Conservation (phyloP, 2,113 vertebrate species). For the Sakesphorus luctuosus region DNA sequence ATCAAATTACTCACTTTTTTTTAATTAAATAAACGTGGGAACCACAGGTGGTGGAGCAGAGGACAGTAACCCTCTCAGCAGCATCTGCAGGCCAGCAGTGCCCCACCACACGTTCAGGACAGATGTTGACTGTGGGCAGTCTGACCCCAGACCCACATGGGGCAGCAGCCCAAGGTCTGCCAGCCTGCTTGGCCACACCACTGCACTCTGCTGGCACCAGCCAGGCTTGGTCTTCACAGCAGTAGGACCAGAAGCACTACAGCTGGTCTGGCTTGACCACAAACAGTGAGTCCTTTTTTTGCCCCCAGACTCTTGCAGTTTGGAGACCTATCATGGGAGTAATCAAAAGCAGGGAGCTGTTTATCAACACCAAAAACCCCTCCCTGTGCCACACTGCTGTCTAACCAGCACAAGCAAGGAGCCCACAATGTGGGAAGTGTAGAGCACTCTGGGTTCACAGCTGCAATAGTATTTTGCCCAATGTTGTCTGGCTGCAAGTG, state of each 20-base stretch:
- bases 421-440: not conserved
- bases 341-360: not conserved
- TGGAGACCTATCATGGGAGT: not conserved
- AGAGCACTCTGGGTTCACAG: accelerated
- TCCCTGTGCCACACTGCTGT: not conserved
- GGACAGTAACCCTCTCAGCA: not conserved
- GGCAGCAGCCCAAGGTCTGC: not conserved
- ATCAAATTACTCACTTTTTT: not conserved
- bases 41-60: not conserved
- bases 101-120: accelerated
- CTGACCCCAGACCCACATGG: not conserved
- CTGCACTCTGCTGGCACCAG: not conserved
- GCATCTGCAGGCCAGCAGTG: not conserved
- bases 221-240: not conserved
- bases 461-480: not conserved
- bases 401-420: accelerated
- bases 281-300: not conserved
- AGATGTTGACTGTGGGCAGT: not conserved
- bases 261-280: not conserved
- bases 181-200: accelerated
- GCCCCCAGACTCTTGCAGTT: not conserved
- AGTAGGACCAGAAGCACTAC: not conserved
- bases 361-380: not conserved
- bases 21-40: not conserved
- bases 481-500: not conserved